Percentiles rank a stretch among this genome's conserved stretches.
These are phyloP conservation scores for Drosophila melanica DNA, from an alignment of 1,140 invertebrate genomes.

Conservation along the genomic window DNA sequence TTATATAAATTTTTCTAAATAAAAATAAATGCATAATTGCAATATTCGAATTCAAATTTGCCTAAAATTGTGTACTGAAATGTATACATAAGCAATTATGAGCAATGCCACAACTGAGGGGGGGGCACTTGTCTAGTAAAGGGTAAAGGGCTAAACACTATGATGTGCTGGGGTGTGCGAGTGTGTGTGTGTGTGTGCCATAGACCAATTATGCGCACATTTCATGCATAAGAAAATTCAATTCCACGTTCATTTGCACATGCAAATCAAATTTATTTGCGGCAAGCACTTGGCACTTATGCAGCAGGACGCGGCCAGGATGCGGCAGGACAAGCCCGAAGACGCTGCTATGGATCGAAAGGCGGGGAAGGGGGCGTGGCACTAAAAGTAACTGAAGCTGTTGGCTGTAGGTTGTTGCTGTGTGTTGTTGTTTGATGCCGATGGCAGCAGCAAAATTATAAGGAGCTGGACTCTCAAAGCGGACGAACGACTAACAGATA, in stretches of 20 bases:
- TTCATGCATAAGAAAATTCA: slow-evolving; percentile 83
- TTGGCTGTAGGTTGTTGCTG: slow-evolving; percentile 20
- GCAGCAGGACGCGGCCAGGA: slow-evolving; percentile 49
- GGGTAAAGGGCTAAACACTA: slow-evolving; percentile 44
- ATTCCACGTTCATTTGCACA: slow-evolving; percentile 82
- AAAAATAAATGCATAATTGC: too few relatives aligned
- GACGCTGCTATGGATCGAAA: not conserved
- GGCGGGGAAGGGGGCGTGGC: slow-evolving; percentile 1
- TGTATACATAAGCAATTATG: slow-evolving; percentile 59
- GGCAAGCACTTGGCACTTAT: slow-evolving; percentile 68
- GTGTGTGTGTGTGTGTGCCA: slow-evolving; percentile 27
- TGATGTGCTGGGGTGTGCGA: slow-evolving; percentile 27
- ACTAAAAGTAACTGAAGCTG: slow-evolving; percentile 58
- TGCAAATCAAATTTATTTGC: slow-evolving; percentile 82
- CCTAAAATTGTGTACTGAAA: slow-evolving; percentile 47
- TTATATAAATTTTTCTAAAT: too few relatives aligned
- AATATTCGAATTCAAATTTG: too few relatives aligned
- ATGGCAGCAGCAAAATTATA: slow-evolving; percentile 8
- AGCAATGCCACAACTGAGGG: slow-evolving; percentile 25
- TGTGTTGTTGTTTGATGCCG: slow-evolving; percentile 6
- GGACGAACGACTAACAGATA: not conserved
- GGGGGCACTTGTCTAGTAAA: slow-evolving; percentile 46
- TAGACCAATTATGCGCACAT: slow-evolving; percentile 77
- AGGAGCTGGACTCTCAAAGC: not conserved
- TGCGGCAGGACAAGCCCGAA: slow-evolving; percentile 32